phyloP scores from a whole-genome alignment of 1,140 invertebrate genomes.

The Lasioglossum albipes region DNA sequence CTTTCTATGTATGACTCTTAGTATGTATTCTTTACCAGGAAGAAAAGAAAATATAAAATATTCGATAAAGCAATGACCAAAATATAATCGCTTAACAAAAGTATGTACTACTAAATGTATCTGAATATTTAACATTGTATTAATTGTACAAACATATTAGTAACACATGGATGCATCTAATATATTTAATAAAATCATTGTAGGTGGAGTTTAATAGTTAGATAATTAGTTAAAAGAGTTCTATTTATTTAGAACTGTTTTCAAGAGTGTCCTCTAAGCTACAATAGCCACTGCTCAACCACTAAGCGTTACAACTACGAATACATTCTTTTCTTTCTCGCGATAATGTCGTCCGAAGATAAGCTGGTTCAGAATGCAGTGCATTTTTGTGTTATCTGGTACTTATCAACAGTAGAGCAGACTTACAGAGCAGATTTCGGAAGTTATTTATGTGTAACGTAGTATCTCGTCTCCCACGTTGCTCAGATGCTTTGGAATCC shows the following conservation, averaged over 20 bases:
- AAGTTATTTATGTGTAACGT: slow-evolving; percentile 20
- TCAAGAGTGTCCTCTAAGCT: not conserved
- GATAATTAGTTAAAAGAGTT: no score
- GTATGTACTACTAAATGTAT: no score
- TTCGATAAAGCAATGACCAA: no score
- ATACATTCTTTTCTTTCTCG: slow-evolving; percentile 1
- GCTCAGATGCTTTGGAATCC: slow-evolving; percentile 5
- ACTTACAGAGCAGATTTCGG: not conserved
- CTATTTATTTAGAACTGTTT: no score
- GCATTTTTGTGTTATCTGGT: slow-evolving; percentile 42
- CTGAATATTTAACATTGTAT: no score
- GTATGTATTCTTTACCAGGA: not conserved
- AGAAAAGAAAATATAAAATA: no score
- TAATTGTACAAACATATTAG: no score
- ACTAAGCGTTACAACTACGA: not conserved
- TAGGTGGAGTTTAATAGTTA: no score
- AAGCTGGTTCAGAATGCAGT: slow-evolving; percentile 12
- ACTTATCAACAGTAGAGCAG: slow-evolving; percentile 29
- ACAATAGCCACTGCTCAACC: not conserved
- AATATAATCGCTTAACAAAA: no score
- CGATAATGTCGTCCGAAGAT: slow-evolving; percentile 42
- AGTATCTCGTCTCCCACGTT: slow-evolving; percentile 16
- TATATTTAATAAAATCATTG: no score
- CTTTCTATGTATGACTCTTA: no score
- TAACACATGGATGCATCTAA: no score